Conservation (phyloP, 2,888 invertebrate species). For the Nomada goodeniana region DNA sequence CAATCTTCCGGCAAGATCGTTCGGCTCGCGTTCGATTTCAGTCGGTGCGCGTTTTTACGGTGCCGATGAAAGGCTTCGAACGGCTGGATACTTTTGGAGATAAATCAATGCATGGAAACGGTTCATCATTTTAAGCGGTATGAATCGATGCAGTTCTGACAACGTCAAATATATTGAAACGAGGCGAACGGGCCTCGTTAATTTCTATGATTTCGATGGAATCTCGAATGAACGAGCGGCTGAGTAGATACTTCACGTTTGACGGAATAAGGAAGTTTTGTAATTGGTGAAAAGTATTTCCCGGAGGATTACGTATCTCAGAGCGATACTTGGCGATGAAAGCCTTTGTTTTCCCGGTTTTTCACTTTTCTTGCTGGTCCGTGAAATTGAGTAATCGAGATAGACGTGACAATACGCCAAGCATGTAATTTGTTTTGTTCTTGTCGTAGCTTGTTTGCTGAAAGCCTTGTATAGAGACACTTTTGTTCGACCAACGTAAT, state of each 20-base stretch:
- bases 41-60: neutral
- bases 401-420: neutral
- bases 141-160: too few species aligned
- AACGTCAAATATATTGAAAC: too few species aligned
- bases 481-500: neutral
- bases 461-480: too few species aligned
- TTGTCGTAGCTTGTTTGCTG: neutral
- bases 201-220: too few species aligned
- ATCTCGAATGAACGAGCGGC: neutral
- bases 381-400: neutral
- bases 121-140: too few species aligned
- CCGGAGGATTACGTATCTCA: too few species aligned
- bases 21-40: too few species aligned
- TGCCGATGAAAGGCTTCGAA: too few species aligned
- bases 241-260: neutral
- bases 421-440: conserved; percentile 5
- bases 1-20: neutral
- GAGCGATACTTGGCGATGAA: too few species aligned
- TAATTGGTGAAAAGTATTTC: neutral
- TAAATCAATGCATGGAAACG: too few species aligned
- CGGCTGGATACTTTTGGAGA: neutral
- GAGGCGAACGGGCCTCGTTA: too few species aligned
- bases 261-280: neutral
- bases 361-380: neutral
- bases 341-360: neutral